Evolutionary conservation across 2,113 vertebrate genomes (phyloP), one percentile per base, ranked within the genome.

Genomic region (Nothocercus julius): DNA sequence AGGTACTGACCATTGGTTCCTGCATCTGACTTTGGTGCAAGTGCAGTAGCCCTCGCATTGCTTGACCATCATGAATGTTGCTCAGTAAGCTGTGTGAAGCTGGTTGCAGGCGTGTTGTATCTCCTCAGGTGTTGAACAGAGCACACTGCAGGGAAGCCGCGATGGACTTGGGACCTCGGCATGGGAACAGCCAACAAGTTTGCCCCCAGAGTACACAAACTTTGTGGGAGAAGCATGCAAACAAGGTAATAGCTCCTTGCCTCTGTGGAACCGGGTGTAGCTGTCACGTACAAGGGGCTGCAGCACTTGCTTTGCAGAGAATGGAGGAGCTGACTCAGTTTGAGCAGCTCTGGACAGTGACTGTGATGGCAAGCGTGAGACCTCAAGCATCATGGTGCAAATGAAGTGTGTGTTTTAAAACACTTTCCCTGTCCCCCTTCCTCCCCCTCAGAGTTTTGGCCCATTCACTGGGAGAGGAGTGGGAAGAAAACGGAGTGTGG

Each of bases 261-360:
- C 13, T 36, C n/a, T 4, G 34, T n/a, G 13, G 24, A 28, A 13
- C 16, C 3, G 1, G 1, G 5, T 3, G 15, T 34, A 13, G 49
- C 32, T 49, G 30, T 5, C 0, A 3, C 1, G 9, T 45, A 36
- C 32, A 68, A 13, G 40, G 9, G 73, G 34, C 18, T 9, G 38
- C 63, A 27, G 40, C 0, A 0, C 38, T 19, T 16, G 56, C 4
- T 22, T 42, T 76, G 82, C 34, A 67, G 83, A 13, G n/a, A n/a
- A 25, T n/a, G 49, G 13, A 36, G 28, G 58, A 74, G 34, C 17
- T 83, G 54, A 24, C 40, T 89, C n/a, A 7, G 38, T 21, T 34
- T 38, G 19, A 79, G 32, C 40, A 44, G 28, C 24, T 34, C 56
- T 44, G 45, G 24, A 15, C 20, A 51, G 58, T 27, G 24, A 17